Conservation (phyloP, 37 sponge, comb jelly and placozoan genomes). For the Beroe forskalii region DNA sequence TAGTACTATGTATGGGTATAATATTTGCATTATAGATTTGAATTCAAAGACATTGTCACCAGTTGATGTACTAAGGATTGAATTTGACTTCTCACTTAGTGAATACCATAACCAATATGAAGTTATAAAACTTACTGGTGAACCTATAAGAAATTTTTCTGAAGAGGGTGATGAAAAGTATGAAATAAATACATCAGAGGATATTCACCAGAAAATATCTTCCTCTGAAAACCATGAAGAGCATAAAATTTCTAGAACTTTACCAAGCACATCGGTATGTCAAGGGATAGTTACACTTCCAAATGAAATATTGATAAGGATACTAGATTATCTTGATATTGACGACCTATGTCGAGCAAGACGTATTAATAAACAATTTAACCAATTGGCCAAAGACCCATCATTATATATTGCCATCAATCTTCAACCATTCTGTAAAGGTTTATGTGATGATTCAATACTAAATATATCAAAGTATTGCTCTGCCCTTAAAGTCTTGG, state of each 20-base stretch:
- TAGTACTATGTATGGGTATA: background rate
- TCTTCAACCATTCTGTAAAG: conserved; percentile 20
- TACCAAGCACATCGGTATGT: background rate
- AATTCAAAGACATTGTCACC: background rate
- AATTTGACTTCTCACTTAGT: background rate
- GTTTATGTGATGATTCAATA: background rate
- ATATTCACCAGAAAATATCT: background rate
- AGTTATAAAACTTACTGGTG: background rate
- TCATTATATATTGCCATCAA: conserved; percentile 4
- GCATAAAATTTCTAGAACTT: too few species aligned
- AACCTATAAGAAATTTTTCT: background rate
- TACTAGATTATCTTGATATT: conserved; percentile 17
- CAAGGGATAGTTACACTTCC: conserved; percentile 9
- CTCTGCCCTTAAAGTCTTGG: background rate
- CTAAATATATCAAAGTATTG: background rate
- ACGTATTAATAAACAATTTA: conserved; percentile 19
- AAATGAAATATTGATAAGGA: conserved; percentile 35
- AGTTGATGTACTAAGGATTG: conserved; percentile 18
- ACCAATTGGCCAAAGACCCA: background rate
- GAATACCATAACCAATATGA: conserved; percentile 3
- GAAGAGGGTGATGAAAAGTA: background rate
- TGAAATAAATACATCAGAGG: background rate
- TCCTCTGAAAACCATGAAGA: background rate
- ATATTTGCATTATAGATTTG: background rate
- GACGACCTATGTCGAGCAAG: background rate